phyloP scores from a whole-genome alignment of 2,113 vertebrate species.

The Polyodon spathula region DNA sequence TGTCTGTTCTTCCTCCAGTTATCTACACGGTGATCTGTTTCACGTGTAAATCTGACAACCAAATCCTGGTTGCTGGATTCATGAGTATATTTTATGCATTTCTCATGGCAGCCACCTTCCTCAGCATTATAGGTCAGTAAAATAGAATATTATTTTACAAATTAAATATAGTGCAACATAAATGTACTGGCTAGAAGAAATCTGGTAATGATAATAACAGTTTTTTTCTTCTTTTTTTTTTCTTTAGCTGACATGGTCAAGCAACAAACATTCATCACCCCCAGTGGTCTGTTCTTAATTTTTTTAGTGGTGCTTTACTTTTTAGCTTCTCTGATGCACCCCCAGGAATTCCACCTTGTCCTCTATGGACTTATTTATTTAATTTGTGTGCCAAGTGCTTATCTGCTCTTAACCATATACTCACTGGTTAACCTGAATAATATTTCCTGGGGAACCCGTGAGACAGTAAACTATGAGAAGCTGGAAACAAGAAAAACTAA shows the following conservation, averaged over 20 bases:
- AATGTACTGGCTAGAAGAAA: not conserved
- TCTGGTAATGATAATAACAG: not conserved
- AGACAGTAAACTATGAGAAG: slow-evolving; percentile 24
- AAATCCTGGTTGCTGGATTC: slow-evolving; percentile 42
- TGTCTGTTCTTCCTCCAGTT: slow-evolving; percentile 38
- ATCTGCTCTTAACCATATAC: slow-evolving; percentile 57
- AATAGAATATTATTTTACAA: not conserved
- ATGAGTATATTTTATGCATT: slow-evolving; percentile 49
- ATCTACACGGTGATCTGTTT: slow-evolving; percentile 45
- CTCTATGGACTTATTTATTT: slow-evolving; percentile 50
- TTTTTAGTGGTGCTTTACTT: slow-evolving; percentile 29
- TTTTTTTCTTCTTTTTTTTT: not conserved
- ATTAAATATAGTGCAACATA: not conserved
- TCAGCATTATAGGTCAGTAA: slow-evolving; percentile 44
- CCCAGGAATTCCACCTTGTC: slow-evolving; percentile 35
- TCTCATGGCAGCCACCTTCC: slow-evolving; percentile 42
- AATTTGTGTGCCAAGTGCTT: slow-evolving; percentile 49
- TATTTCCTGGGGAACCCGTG: slow-evolving; percentile 58
- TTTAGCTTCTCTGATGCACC: slow-evolving; percentile 38
- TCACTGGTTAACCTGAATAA: slow-evolving; percentile 59
- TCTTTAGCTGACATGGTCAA: slow-evolving; percentile 34
- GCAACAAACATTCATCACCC: slow-evolving; percentile 39
- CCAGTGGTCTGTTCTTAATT: slow-evolving; percentile 44
- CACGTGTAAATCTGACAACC: slow-evolving; percentile 45
- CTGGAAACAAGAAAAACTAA: not conserved